These are phyloP conservation scores for Lasioglossum malachurum DNA, from an alignment of 2,888 invertebrate species.

Conservation along the genomic window DNA sequence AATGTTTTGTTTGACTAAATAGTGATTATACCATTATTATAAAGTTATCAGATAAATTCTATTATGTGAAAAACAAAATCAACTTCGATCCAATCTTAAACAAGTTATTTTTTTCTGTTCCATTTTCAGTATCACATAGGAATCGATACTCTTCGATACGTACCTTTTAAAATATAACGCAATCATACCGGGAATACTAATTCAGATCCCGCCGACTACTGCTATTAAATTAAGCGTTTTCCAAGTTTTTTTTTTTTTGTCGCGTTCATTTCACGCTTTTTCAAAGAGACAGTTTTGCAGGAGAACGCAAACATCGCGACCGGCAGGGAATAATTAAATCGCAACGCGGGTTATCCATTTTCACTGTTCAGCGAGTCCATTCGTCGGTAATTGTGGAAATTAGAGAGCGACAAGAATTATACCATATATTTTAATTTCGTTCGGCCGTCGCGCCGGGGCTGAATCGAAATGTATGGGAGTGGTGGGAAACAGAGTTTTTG, in stretches of 20 bases:
- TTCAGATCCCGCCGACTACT: too few species aligned
- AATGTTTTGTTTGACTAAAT: too few species aligned
- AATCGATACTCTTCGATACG: too few species aligned
- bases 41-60: too few species aligned
- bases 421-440: conserved; percentile 3
- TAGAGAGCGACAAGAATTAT: conserved; percentile 1
- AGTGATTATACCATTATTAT: too few species aligned
- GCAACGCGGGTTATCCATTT: not conserved
- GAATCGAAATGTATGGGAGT: not conserved
- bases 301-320: not conserved
- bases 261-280: not conserved
- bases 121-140: too few species aligned
- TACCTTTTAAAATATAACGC: too few species aligned
- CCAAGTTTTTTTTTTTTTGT: too few species aligned
- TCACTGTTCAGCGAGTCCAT: not conserved
- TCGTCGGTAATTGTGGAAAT: not conserved
- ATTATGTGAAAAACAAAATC: too few species aligned
- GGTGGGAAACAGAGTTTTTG: not conserved
- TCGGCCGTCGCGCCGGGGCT: not conserved
- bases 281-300: not conserved
- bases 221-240: not conserved
- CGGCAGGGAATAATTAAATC: not conserved
- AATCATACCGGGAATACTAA: too few species aligned
- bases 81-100: too few species aligned
- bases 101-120: too few species aligned